Conservation (phyloP, 2,888 invertebrate genomes). For the Antitype chi region DNA sequence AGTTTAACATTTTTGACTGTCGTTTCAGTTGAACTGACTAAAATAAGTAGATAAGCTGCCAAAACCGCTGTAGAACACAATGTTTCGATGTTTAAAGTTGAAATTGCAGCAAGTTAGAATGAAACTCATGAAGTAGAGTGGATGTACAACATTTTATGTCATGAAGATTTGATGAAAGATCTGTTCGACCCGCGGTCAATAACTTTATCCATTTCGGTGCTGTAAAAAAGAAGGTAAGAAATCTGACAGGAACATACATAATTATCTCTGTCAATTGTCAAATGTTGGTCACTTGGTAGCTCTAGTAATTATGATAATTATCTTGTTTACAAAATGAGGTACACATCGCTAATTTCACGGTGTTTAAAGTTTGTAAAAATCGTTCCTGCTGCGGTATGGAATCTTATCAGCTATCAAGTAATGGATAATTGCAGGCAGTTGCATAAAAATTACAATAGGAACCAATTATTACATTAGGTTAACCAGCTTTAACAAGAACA, state of each 20-base stretch:
- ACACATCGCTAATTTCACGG: neutral
- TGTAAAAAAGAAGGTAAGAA: neutral
- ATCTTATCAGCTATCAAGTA: constrained; percentile 46
- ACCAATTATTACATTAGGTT: constrained; percentile 36
- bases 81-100: no score
- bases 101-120: constrained; percentile 1
- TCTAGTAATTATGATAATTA: constrained; percentile 8
- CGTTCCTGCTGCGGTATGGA: constrained; percentile 16
- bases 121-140: neutral
- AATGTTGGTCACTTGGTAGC: neutral
- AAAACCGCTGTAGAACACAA: neutral
- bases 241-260: neutral
- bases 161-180: neutral
- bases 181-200: neutral
- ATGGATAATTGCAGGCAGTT: constrained; percentile 41
- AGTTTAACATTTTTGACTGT: neutral
- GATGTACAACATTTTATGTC: no score
- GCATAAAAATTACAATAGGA: constrained; percentile 20
- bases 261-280: neutral
- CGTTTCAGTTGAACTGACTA: neutral
- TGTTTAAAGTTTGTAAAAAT: neutral
- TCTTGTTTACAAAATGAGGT: constrained; percentile 1
- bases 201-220: neutral
- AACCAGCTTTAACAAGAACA: constrained; percentile 22
- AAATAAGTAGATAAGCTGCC: neutral